Base-by-base conservation (phyloP, 2,113 vertebrate genomes). In the Ciconia boyciana region DNA sequence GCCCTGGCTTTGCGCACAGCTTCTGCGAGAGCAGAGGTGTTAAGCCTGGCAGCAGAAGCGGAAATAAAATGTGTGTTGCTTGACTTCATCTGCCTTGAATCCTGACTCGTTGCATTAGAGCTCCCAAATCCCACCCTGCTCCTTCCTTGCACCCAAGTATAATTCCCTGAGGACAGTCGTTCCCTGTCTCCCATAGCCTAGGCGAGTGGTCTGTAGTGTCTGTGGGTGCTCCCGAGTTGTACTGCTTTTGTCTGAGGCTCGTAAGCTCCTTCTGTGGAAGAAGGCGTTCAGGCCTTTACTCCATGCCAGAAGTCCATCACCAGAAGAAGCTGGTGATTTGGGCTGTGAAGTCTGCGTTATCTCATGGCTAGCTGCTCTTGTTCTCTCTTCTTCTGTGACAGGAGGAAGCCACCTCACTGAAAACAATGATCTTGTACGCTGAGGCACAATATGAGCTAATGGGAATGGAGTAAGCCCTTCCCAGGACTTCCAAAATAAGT, bases 1-100 rank as follows among this genome's bases (percentile, higher is more conserved):
- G 5, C 15, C 32, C 14, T 0, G 0, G 54, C 49, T 88, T 93
- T 69, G 39, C 19, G 39, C 0, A 0, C 18, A 14, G 10, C 3
- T 13, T 39, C 88, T 65, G 26, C 9, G 39, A 71, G 46, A 92
- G n/a, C 32, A 57, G 57, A 72, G 4, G 7, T 41, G 16, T 52
- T 78, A 44, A 93, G 41, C 28, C 36, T 58, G 32, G 32, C 48
- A 72, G 44, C 26, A 61, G 76, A 88, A 71, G 10, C 3, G 0
- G 44, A 88, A 62, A 75, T 32, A 39, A 88, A 85, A 65, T 31
- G 3, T 11, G 4, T 18, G 3, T 24, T 86, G 19, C 61, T 36
- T 72, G 66, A n/a, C 22, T 68, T 10, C 2, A 1, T 43, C 29
- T 72, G 48, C 20, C 44, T 86, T 60, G 44, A 41, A 64, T 36